Evolutionary conservation across 2,797 vertebrate species (phyloP), one percentile per base, ranked within the genome.

Genomic region (Rhabdomys pumilio): DNA sequence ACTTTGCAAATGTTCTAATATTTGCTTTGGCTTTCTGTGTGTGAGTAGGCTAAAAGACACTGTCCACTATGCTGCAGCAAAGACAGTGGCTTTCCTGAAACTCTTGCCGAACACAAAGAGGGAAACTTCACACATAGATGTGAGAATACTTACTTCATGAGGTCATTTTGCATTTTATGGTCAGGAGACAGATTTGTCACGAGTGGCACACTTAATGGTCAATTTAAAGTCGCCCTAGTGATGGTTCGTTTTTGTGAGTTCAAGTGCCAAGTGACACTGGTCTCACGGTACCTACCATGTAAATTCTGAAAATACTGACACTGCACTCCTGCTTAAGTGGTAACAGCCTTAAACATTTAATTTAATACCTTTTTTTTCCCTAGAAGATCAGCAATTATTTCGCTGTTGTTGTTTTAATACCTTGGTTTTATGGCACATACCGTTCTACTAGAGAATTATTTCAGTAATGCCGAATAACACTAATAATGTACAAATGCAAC

Each of bases 1-100:
- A 96, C 88, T 97, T 98, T 98, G 98, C 97, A 98, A 99, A 98
- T 98, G 80, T 69, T 93, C 97, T 98, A 97, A 98, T 97, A 97
- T 98, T 98, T 98, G 91, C 97, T 98, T 98, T 98, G 97, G 98
- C 97, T 93, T 96, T 96, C 98, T 94, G 90, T 59, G 26, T 82
- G 97, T 97, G 94, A 96, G 93, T 85, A 98, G 96, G 97, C 95
- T 53, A 95, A 96, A 98, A 96, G 84, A 98, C 96, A 97, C 97
- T 94, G 89, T 95, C 86, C 41, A 53, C 86, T 90, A 97, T 96
- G 93, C 34, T 95, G 80, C 73, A 80, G 84, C 20, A 89, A 89
- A 57, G 91, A 93, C 86, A 95, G 91, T 88, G 88, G 87, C 75
- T 95, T 96, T 97, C 95, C 91, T 95, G n/a, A 95, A 95, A 97